Evolutionary conservation across 2,797 vertebrate species (phyloP).

Genomic region (Merluccius polli): DNA sequence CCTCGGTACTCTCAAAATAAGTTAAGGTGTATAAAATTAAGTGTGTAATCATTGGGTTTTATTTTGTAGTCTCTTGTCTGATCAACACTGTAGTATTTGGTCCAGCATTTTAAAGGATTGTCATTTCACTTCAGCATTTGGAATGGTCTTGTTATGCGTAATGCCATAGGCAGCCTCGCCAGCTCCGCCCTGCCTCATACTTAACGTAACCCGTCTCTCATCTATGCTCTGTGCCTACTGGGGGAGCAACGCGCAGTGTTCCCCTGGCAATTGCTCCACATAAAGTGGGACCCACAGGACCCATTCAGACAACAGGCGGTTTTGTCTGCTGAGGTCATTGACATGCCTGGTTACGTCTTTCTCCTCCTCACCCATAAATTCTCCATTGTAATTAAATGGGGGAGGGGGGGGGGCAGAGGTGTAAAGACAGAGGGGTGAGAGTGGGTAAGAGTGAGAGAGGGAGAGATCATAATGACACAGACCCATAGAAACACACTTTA

Average conservation of each 20-base stretch:
- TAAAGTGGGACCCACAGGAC: no score
- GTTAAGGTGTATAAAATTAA: no score
- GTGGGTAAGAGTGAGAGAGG: neutral
- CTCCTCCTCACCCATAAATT: neutral
- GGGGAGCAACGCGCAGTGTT: neutral
- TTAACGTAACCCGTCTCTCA: constrained; percentile 8
- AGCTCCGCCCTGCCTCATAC: constrained; percentile 15
- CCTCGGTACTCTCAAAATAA: no score
- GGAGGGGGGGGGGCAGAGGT: neutral
- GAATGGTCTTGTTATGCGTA: neutral
- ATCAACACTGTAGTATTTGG: no score
- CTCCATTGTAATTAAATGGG: neutral
- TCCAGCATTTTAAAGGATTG: no score
- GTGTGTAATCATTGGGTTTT: no score
- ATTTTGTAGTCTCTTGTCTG: no score
- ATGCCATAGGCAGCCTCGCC: constrained; percentile 3
- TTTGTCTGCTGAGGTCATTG: no score
- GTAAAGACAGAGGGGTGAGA: neutral
- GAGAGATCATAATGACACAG: neutral
- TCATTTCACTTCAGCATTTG: no score
- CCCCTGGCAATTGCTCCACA: no score
- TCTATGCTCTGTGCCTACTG: neutral
- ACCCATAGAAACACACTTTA: neutral
- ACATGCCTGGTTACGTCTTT: neutral
- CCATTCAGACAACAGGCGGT: no score